Base-by-base conservation (phyloP, 2,888 invertebrate species). In the Epirrhoe tristata region DNA sequence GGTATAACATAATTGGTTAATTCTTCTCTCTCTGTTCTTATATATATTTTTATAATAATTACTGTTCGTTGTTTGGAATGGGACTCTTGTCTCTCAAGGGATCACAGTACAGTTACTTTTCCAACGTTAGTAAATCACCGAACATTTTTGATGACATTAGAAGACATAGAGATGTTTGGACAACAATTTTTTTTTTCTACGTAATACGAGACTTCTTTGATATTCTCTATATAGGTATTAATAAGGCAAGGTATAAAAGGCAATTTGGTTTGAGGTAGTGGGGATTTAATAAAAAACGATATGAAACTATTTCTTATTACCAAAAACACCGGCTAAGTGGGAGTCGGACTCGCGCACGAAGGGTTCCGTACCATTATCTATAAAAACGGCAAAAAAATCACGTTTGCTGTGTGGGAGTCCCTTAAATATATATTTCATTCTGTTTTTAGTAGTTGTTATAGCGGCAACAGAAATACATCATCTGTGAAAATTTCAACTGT, bases 231-330 rank as follows among this genome's bases (percentile, higher is more conserved):
- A 51, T 7, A 31, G 56, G 50, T 62, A 43, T 60, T 54, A 51
- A 53, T 46, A 63, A 63, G 36, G 63, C 53, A 54, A 54, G 53
- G 46, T 63, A 58, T 48, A 32, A 54, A 54, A 64, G 58, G 58
- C 64, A 58, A 43, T 63, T 58, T 55, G 54, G 16, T 54, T 48
- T 58, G 64, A 64, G 58, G 64, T 58, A 58, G 57, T 5, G 43
- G 53, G 24, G 51, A 53, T 31, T 16, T 16, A 12, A 36, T 34
- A n/a, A 17, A 5, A 14, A 17, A 34, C 0, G 6, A 24, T 51
- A 24, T 51, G 7, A 57, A 48, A 34, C 7, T 17, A 58, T 59
- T 52, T 51, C 16, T 50, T 50, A 57, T 34, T 43, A 43, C n/a
- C 39, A 43, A 43, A 43, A 1, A 43, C 4, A 39, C 8, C 39